Percentiles rank a stretch among this genome's conserved stretches.
phyloP scores from a whole-genome alignment of 2,113 vertebrate genomes.

The Cricetomys ansorgei region DNA sequence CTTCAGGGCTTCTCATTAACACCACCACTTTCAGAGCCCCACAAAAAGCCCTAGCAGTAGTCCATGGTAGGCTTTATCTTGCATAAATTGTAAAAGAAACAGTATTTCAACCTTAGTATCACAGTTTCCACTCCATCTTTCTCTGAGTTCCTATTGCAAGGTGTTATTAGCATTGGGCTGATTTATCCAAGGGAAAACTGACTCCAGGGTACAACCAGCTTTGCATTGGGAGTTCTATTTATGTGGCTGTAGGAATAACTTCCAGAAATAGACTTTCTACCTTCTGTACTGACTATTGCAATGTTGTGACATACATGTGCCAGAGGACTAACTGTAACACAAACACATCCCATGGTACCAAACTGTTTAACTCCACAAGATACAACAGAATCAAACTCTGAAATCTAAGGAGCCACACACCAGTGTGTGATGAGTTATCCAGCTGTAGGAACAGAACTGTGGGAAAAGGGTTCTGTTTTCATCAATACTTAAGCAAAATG shows the following conservation, averaged over 20 bases:
- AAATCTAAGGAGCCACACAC: neutral
- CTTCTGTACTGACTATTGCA: neutral
- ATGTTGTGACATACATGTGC: neutral
- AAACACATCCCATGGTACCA: neutral
- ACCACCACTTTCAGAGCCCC: neutral
- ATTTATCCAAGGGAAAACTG: slow-evolving; percentile 12
- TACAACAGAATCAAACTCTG: neutral
- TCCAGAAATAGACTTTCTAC: slow-evolving; percentile 19
- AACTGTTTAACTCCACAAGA: neutral
- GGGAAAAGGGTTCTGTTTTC: neutral
- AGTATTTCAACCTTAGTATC: neutral
- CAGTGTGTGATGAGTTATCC: neutral
- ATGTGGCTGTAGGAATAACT: neutral
- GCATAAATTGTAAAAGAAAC: slow-evolving; percentile 35
- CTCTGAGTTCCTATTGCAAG: neutral
- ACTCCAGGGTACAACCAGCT: slow-evolving; percentile 17
- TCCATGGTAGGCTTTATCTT: neutral
- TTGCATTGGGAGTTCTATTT: neutral
- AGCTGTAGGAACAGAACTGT: neutral
- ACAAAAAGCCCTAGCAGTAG: neutral
- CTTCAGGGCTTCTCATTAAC: neutral
- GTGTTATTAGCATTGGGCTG: neutral
- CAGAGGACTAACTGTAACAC: neutral
- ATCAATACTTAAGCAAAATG: neutral
- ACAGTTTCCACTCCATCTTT: neutral